These are phyloP conservation scores for Saccostrea glomerata DNA, from an alignment of 1,140 invertebrate species.

Conservation along the genomic window DNA sequence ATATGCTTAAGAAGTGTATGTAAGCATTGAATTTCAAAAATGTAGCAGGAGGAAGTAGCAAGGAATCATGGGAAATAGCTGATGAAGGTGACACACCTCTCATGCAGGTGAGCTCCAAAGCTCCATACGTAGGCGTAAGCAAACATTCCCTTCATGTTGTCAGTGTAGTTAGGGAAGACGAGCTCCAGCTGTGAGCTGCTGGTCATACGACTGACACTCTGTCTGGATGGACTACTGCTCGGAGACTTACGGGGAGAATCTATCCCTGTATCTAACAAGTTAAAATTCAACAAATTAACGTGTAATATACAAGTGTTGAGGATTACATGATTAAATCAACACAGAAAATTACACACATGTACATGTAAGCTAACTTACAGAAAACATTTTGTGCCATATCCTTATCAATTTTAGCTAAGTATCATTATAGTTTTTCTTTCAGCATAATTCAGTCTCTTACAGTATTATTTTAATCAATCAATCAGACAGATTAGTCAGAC, in stretches of 20 bases:
- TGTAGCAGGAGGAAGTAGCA: too few species aligned
- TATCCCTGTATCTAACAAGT: slow-evolving; percentile 50
- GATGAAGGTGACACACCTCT: slow-evolving; percentile 65
- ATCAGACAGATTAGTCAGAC: neutral
- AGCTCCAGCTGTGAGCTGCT: slow-evolving; percentile 72
- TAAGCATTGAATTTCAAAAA: too few species aligned
- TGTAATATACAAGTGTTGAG: neutral
- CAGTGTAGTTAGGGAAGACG: slow-evolving; percentile 72
- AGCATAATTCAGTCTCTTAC: neutral
- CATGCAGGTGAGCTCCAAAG: slow-evolving; percentile 77
- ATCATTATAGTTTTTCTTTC: neutral
- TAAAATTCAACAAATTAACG: neutral
- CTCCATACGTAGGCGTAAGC: slow-evolving; percentile 76
- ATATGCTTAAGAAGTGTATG: too few species aligned
- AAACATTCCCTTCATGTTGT: slow-evolving; percentile 75
- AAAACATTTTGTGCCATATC: neutral
- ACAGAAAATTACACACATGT: neutral
- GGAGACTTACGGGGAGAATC: slow-evolving; percentile 44
- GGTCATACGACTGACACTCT: slow-evolving; percentile 68
- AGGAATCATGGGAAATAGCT: neutral
- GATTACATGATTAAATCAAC: neutral
- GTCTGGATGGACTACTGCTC: slow-evolving; percentile 52
- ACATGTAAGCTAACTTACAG: neutral
- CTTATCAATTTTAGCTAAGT: neutral
- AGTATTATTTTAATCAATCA: neutral